phyloP scores from a whole-genome alignment of 2,888 invertebrate species.

The Erpobdella octoculata region DNA sequence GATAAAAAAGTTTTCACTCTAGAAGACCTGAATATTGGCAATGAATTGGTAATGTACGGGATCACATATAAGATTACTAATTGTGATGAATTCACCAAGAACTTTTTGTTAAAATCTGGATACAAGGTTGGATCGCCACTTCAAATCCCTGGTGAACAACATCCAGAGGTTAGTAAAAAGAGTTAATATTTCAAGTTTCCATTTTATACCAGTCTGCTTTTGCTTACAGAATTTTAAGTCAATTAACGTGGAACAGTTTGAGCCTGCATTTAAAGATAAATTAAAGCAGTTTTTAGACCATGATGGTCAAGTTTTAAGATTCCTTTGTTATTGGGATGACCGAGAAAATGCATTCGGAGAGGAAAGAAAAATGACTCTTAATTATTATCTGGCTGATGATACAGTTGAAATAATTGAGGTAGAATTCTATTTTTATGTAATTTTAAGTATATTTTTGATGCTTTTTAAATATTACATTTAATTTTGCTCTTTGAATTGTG shows the following conservation, averaged over 20 bases:
- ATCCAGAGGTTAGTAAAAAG: neutral
- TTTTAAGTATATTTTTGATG: too few relatives aligned
- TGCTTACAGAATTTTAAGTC: neutral
- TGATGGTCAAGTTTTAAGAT: constrained; percentile 66
- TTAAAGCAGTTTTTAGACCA: constrained; percentile 51
- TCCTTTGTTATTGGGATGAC: constrained; percentile 85
- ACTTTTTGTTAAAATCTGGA: constrained; percentile 74
- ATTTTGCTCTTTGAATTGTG: neutral
- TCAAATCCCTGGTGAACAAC: too few relatives aligned
- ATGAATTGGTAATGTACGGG: constrained; percentile 70
- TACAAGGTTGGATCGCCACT: constrained; percentile 61
- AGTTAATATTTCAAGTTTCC: neutral
- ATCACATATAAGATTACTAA: constrained; percentile 71
- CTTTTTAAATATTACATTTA: neutral
- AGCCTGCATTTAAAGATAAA: constrained; percentile 42
- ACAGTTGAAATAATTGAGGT: constrained; percentile 78
- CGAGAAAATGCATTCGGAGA: constrained; percentile 68
- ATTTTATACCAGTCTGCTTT: neutral
- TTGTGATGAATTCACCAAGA: constrained; percentile 78
- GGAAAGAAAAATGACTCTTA: constrained; percentile 68
- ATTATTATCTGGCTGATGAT: constrained; percentile 77
- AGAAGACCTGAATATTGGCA: constrained; percentile 76
- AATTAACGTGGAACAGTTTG: constrained; percentile 68
- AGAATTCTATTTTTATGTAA: too few relatives aligned
- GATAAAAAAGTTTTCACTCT: constrained; percentile 72